phyloP scores from a whole-genome alignment of 2,888 invertebrate species.

The Anticlea derivata region DNA sequence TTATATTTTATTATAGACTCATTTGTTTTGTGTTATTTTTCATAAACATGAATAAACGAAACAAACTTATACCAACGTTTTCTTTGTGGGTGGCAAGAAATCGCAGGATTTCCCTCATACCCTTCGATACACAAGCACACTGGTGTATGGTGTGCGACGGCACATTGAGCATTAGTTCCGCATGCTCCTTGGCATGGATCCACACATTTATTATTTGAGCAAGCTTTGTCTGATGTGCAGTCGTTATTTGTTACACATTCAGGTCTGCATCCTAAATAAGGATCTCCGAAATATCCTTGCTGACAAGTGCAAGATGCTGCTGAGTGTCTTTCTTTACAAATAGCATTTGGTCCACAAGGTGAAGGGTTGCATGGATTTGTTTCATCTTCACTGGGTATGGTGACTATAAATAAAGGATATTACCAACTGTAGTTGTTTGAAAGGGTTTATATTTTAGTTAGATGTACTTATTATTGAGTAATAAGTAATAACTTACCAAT shows the following conservation, averaged over 20 bases:
- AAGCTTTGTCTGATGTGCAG: constrained; percentile 89
- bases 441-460: not conserved
- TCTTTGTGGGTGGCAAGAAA: constrained; percentile 78
- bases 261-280: constrained; percentile 92
- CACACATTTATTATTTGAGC: constrained; percentile 92
- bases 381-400: constrained; percentile 85
- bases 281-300: constrained; percentile 93
- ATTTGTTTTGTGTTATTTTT: not conserved
- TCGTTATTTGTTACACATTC: constrained; percentile 94
- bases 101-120: constrained; percentile 90
- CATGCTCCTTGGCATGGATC: constrained; percentile 93
- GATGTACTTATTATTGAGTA: no score
- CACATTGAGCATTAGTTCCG: constrained; percentile 91
- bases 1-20: constrained; percentile 17
- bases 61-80: constrained; percentile 63
- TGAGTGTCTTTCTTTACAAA: constrained; percentile 92
- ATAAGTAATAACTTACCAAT: constrained; percentile 69
- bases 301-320: constrained; percentile 93
- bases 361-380: constrained; percentile 92
- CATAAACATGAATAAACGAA: not conserved
- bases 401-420: constrained; percentile 61
- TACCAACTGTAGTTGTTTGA: not conserved
- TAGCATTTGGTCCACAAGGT: constrained; percentile 93
- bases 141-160: constrained; percentile 92
- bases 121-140: constrained; percentile 91